Conservation (phyloP, 2,888 invertebrate species). For the Erpobdella octoculata region DNA sequence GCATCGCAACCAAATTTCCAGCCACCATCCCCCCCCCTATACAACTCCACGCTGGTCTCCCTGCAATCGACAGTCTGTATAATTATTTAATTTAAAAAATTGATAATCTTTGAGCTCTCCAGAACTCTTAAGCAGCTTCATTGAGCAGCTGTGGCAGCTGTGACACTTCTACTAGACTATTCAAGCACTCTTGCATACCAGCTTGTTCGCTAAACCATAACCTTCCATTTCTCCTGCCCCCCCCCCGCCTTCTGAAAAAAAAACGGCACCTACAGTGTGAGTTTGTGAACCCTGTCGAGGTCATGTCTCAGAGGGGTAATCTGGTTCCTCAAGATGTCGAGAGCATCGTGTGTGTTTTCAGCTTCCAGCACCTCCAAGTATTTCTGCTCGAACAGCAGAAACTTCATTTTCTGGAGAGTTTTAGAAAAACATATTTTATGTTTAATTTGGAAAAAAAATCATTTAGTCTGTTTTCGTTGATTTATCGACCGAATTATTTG, state of each 20-base stretch:
- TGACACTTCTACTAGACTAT: not conserved
- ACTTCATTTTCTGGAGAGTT: conserved; percentile 81
- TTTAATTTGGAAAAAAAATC: no score
- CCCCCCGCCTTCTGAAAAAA: not conserved
- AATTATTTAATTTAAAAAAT: not conserved
- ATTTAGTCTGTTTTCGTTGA: no score
- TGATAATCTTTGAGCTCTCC: not conserved
- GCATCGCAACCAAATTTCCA: not conserved
- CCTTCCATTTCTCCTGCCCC: not conserved
- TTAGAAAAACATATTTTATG: no score
- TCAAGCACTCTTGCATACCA: not conserved
- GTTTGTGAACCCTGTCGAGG: conserved; percentile 85
- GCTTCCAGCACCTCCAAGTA: conserved; percentile 91
- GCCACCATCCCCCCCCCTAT: not conserved
- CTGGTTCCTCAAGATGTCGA: conserved; percentile 89
- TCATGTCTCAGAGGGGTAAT: conserved; percentile 88
- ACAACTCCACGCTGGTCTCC: not conserved
- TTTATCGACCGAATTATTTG: no score
- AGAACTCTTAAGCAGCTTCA: no score
- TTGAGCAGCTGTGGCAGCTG: no score
- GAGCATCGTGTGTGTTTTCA: conserved; percentile 80
- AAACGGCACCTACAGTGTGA: conserved; percentile 55
- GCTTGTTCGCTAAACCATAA: not conserved
- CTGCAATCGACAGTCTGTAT: no score
- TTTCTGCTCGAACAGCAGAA: conserved; percentile 89